Evolutionary conservation across 2,113 vertebrate genomes (phyloP).

Genomic region (Mellivora capensis): DNA sequence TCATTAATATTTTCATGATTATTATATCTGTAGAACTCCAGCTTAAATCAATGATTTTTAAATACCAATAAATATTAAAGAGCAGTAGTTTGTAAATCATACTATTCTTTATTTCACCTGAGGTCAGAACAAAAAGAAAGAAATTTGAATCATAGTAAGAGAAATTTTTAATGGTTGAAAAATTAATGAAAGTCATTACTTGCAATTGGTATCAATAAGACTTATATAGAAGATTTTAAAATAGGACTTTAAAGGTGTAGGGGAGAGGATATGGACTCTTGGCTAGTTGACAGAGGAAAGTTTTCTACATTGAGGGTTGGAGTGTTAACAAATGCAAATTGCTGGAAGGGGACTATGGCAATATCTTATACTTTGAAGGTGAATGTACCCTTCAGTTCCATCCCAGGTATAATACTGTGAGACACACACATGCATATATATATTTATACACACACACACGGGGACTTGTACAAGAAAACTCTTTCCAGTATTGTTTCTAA

Average conservation of each 20-base stretch:
- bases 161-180: slow-evolving; percentile 2
- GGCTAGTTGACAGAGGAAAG: neutral
- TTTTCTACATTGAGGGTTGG: neutral
- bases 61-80: neutral
- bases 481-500: neutral
- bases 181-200: neutral
- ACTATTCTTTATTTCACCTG: neutral
- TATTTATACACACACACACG: neutral
- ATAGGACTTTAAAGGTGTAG: neutral
- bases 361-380: neutral
- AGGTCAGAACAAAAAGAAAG: neutral
- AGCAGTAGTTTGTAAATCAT: neutral
- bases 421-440: accelerated
- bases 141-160: neutral
- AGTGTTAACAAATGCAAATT: neutral
- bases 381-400: neutral
- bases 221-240: neutral
- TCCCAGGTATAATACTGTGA: neutral
- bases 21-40: neutral
- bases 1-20: neutral
- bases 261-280: neutral
- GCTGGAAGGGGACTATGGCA: neutral
- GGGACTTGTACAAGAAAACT: neutral
- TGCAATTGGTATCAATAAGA: neutral
- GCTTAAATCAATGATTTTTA: neutral